phyloP scores from a whole-genome alignment of 2,888 invertebrate species.

The Parnassius orleans region DNA sequence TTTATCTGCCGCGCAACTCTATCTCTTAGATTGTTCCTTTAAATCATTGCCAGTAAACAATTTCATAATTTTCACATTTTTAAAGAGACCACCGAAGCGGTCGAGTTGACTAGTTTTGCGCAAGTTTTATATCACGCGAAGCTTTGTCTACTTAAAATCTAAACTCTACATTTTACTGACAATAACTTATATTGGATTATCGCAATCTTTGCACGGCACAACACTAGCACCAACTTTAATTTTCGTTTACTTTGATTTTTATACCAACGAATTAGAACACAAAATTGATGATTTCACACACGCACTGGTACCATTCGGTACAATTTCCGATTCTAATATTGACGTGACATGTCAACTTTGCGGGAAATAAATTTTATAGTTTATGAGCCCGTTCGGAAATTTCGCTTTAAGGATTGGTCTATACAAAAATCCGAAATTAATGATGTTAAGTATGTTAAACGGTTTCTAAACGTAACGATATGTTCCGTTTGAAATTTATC shows the following conservation, averaged over 20 bases:
- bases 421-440: constrained; percentile 17
- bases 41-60: too few relatives aligned
- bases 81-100: constrained; percentile 1
- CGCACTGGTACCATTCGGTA: constrained; percentile 16
- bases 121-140: constrained; percentile 3
- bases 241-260: not conserved
- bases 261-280: not conserved
- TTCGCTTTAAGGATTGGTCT: constrained; percentile 12
- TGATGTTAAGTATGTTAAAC: constrained; percentile 3
- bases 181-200: constrained; percentile 33
- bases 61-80: not conserved
- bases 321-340: constrained; percentile 23
- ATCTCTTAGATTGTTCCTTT: too few relatives aligned
- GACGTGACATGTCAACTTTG: constrained; percentile 31
- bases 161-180: constrained; percentile 33
- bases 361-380: constrained; percentile 33
- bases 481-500: not conserved
- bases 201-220: constrained; percentile 10
- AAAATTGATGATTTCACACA: not conserved
- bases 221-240: not conserved
- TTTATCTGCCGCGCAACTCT: too few relatives aligned
- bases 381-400: constrained; percentile 30
- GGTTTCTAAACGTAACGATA: not conserved
- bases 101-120: constrained; percentile 1
- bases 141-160: constrained; percentile 20